phyloP scores from a whole-genome alignment of 2,888 invertebrate genomes.

The Patella caerulea region DNA sequence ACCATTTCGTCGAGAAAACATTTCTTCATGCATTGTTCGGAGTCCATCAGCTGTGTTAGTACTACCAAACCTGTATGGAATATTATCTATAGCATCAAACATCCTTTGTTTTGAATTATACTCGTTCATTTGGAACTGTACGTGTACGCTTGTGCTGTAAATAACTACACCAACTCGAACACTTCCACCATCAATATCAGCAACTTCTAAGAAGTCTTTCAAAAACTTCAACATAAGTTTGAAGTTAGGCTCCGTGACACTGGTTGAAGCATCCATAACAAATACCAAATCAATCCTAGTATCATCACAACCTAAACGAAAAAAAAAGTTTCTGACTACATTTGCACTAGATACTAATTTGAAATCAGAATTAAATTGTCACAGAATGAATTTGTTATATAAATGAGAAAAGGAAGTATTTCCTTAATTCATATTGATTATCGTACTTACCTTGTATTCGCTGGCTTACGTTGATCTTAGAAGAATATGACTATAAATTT shows the following conservation, averaged over 20 bases:
- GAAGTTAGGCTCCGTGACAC: slow-evolving; percentile 58
- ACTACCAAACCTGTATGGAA: slow-evolving; percentile 58
- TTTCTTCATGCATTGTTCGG: slow-evolving; percentile 48
- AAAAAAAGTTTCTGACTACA: neutral
- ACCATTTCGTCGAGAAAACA: slow-evolving; percentile 57
- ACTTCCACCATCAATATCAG: slow-evolving; percentile 54
- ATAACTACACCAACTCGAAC: slow-evolving; percentile 59
- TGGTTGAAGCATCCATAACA: slow-evolving; percentile 63
- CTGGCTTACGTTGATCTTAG: too few species aligned
- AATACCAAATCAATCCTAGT: slow-evolving; percentile 56
- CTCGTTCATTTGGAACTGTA: slow-evolving; percentile 56
- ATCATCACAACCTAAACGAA: slow-evolving; percentile 32
- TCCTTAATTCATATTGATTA: too few species aligned
- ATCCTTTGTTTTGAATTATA: slow-evolving; percentile 47
- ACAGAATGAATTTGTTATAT: too few species aligned
- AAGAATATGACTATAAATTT: too few species aligned
- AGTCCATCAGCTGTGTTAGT: slow-evolving; percentile 66
- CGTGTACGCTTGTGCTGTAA: slow-evolving; percentile 56
- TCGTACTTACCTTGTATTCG: too few species aligned
- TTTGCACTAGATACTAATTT: too few species aligned
- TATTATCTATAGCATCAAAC: slow-evolving; percentile 50
- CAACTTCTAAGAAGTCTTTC: slow-evolving; percentile 51
- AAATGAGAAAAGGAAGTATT: too few species aligned
- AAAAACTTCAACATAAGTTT: slow-evolving; percentile 52
- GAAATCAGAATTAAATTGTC: too few species aligned